Evolutionary conservation across 2,888 invertebrate genomes (phyloP).

Genomic region (Brenthis ino): DNA sequence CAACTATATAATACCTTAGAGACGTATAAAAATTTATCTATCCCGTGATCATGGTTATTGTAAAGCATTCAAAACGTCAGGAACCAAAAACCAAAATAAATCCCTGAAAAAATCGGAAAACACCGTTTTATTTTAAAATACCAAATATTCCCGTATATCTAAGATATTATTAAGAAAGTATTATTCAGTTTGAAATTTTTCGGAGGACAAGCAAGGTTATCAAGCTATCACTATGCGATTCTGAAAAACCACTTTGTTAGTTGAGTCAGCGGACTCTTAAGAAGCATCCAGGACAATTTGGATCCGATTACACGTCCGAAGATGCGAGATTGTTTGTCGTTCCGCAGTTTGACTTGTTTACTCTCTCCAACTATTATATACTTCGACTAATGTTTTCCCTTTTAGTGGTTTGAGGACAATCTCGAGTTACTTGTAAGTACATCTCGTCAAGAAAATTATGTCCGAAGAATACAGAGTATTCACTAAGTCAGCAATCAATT

Average conservation of each 20-base stretch:
- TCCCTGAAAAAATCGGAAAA: no score
- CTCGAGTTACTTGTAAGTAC: constrained; percentile 58
- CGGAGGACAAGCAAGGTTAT: constrained; percentile 13
- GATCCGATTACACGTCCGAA: constrained; percentile 69
- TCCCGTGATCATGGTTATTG: no score
- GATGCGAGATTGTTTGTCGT: constrained; percentile 64
- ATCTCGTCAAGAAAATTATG: constrained; percentile 42
- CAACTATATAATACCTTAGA: no score
- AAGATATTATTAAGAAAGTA: neutral
- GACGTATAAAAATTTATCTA: no score
- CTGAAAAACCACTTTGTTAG: constrained; percentile 54
- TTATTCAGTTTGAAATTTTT: neutral
- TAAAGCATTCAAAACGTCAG: no score
- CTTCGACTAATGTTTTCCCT: constrained; percentile 59
- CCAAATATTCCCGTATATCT: neutral
- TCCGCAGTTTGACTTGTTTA: constrained; percentile 60
- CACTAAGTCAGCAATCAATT: constrained; percentile 28
- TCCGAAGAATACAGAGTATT: constrained; percentile 35
- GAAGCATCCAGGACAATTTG: constrained; percentile 59
- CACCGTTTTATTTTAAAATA: no score
- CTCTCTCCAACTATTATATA: constrained; percentile 51
- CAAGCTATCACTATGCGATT: constrained; percentile 48
- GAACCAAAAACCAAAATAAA: no score
- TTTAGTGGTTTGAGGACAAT: constrained; percentile 54
- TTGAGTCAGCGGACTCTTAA: constrained; percentile 52